Evolutionary conservation across 2,797 vertebrate genomes (phyloP), one percentile per base, ranked within the genome.

Genomic region (Pelodytes ibericus): DNA sequence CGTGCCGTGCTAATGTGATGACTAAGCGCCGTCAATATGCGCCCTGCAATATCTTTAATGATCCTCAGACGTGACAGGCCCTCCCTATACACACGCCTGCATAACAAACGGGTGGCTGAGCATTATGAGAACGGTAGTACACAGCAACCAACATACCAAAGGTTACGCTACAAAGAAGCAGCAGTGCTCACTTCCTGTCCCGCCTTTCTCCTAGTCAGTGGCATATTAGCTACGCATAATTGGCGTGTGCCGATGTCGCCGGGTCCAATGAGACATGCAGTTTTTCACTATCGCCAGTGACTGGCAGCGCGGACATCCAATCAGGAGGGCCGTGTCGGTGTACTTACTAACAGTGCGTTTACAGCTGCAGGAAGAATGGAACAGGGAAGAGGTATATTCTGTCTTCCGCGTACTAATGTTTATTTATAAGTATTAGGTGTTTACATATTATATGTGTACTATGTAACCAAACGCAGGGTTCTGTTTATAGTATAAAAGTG

Each of bases 321-420:
- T 57, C 41, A 16, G 60, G 49, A 13, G 20, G 27, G 33, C 9
- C 20, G 9, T 6, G 13, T 27, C 18, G 33, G 4, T 7, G 7
- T 26, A 2, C 7, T 4, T 22, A 5, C 20, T 8, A 22, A 22
- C 24, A 70, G 10, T 59, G n/a, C 53, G 36, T 26, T 25, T 10
- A 1, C 18, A 25, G 31, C 13, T 26, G 31, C 53, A 58, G 67
- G 53, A 70, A 41, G 53, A 4, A 22, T 9, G 49, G 31, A 10
- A 39, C 67, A 70, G 67, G 67, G 58, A 24, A 53, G 49, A 24
- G 15, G 33, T 36, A 36, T 36, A 36, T 11, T 36, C 5, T 36
- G 33, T 11, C 33, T 36, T 5, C 5, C 33, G 5, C 11, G 5
- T 11, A 44, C 13, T 44, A 16, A 3, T 44, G 18, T 16, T 16